Evolutionary conservation across 1,140 invertebrate genomes (phyloP).

Genomic region (Nebria ingens): DNA sequence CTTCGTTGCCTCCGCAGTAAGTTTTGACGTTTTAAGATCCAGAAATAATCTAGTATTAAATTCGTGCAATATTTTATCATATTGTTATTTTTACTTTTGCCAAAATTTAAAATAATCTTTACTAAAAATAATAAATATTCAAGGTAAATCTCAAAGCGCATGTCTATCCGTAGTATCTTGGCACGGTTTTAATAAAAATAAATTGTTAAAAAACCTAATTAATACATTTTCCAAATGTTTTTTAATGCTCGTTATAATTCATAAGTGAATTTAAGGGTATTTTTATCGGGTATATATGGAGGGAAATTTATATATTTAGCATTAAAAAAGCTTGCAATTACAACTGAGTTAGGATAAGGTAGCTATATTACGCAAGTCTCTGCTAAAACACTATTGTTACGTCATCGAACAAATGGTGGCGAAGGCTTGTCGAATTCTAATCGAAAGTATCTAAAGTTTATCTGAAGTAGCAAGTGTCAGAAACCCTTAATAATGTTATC

Average conservation of each 20-base stretch:
- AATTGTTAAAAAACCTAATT: neutral
- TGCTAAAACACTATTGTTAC: neutral
- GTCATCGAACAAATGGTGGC: neutral
- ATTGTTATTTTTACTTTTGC: neutral
- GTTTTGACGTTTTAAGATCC: neutral
- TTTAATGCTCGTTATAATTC: neutral
- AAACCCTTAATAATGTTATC: constrained; percentile 23
- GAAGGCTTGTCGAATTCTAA: neutral
- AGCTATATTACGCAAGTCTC: too few species aligned
- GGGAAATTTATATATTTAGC: neutral
- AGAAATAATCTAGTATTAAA: neutral
- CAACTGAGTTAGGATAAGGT: neutral
- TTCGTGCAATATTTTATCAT: neutral
- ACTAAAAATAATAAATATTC: neutral
- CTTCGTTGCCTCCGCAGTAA: too few species aligned
- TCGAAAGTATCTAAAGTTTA: too few species aligned
- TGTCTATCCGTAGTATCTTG: neutral
- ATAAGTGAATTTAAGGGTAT: neutral
- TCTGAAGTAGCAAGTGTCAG: constrained; percentile 12
- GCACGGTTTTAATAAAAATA: neutral
- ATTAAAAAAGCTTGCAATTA: neutral
- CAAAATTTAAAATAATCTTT: neutral
- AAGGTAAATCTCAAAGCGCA: neutral
- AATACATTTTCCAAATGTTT: neutral
- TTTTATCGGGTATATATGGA: neutral